Evolutionary conservation across 2,888 invertebrate genomes (phyloP).

Genomic region (Hemaris fuciformis): DNA sequence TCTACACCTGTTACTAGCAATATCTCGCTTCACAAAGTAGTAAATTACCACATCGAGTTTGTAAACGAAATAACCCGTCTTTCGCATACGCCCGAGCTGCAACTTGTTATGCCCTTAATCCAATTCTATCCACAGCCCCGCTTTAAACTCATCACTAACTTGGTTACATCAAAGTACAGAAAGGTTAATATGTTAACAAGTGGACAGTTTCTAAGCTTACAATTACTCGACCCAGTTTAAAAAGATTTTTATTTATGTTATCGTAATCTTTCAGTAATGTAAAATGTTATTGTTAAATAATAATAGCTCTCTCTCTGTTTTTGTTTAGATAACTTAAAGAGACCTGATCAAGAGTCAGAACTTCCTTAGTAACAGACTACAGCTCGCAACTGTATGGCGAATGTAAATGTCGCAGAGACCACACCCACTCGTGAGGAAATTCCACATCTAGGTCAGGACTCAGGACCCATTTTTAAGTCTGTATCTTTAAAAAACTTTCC

Average conservation of each 20-base stretch:
- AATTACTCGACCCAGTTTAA: not conserved
- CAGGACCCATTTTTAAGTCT: not conserved
- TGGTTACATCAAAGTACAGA: not conserved
- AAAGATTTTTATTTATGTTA: too few relatives aligned
- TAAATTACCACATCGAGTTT: not conserved
- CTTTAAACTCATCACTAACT: not conserved
- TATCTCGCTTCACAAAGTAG: not conserved
- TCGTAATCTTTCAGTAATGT: too few relatives aligned
- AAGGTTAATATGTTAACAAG: not conserved
- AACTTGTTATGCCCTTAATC: not conserved
- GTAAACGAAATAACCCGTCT: not conserved
- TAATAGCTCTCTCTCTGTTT: too few relatives aligned
- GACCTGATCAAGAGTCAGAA: too few relatives aligned
- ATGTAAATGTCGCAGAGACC: not conserved
- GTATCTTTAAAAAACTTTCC: too few relatives aligned
- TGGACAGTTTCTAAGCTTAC: not conserved
- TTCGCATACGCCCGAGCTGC: not conserved
- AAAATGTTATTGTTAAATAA: too few relatives aligned
- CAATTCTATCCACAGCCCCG: not conserved
- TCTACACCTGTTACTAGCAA: too few relatives aligned
- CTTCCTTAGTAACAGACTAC: too few relatives aligned
- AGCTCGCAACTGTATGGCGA: not conserved
- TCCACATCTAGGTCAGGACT: not conserved
- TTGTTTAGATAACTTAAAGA: too few relatives aligned
- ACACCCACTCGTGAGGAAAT: not conserved